Evolutionary conservation across 2,113 vertebrate species (phyloP), one percentile per base, ranked within the genome.

Genomic region (Sorex araneus): DNA sequence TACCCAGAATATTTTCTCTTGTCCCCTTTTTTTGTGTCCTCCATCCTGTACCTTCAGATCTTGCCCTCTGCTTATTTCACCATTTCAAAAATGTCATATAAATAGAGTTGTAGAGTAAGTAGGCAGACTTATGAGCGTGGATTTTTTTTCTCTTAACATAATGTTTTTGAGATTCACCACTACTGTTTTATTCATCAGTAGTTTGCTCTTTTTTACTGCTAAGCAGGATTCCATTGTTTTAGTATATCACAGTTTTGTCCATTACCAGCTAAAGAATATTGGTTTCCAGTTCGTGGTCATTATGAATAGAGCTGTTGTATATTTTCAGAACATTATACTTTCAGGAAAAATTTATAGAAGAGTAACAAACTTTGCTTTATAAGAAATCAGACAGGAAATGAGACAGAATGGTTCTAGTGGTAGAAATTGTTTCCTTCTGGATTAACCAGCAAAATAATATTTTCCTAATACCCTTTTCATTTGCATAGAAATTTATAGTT

Each of bases 281-380:
- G 30, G 36, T 82, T 95, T 79, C n/a, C 30, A 47, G 25, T 71
- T 94, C 74, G 74, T 94, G 23, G 32, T 87, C 10, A 43, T 63
- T 63, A 27, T 60, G 27, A 90, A 60, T 75, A 93, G 87, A 85
- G 21, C 3, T 47, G 8, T 28, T 93, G 1, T 69, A 63, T 43
- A 50, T 6, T 30, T 83, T 84, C 19, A 67, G 11, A 87, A 27
- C 57, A 78, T 75, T 75, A 63, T 80, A 8, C n/a, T 91, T 94
- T 93, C 95, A 97, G 95, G 18, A 54, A 91, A 97, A 97, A 90
- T 87, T 87, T 93, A 91, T 94, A 97, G 93, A 73, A 89, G 94
- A 95, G 30, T 78, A 67, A 84, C 54, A 92, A 77, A 81, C 43
- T 84, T 93, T 84, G 54, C 18, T 67, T 66, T 63, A 36, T 77